A percentile compares a stretch with the other conserved stretches of the same genome.
These are phyloP conservation scores for Spizella passerina DNA, from an alignment of 2,797 vertebrate species.

Conservation along the genomic window DNA sequence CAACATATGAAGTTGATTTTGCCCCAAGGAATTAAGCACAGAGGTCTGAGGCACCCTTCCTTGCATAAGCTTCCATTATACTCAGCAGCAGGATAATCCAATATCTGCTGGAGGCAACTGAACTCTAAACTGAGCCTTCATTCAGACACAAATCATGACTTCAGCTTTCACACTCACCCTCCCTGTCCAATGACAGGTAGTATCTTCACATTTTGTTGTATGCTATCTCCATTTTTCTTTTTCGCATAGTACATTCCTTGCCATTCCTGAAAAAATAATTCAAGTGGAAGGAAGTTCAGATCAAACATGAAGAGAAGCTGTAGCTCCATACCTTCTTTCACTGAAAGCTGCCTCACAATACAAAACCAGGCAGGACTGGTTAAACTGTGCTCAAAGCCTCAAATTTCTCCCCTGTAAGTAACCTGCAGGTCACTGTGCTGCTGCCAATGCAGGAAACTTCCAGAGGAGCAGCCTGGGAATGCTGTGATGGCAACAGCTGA, in stretches of 20 bases:
- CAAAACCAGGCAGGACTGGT: neutral
- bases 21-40: neutral
- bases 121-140: neutral
- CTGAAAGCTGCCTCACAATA: neutral
- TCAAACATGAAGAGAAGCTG: neutral
- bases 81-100: neutral
- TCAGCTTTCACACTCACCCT: constrained; percentile 83
- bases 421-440: neutral
- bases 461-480: neutral
- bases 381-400: neutral
- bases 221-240: constrained; percentile 95
- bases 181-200: constrained; percentile 96
- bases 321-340: neutral
- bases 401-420: neutral
- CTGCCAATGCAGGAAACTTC: neutral
- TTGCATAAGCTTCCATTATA: neutral
- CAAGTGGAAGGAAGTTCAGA: neutral
- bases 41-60: neutral
- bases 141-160: neutral
- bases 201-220: constrained; percentile 98
- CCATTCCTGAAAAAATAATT: constrained; percentile 87
- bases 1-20: neutral
- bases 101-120: neutral
- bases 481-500: neutral
- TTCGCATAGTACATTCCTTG: constrained; percentile 94